These are phyloP conservation scores for Chrysina gloriosa DNA, from an alignment of 2,888 invertebrate genomes.

Conservation along the genomic window DNA sequence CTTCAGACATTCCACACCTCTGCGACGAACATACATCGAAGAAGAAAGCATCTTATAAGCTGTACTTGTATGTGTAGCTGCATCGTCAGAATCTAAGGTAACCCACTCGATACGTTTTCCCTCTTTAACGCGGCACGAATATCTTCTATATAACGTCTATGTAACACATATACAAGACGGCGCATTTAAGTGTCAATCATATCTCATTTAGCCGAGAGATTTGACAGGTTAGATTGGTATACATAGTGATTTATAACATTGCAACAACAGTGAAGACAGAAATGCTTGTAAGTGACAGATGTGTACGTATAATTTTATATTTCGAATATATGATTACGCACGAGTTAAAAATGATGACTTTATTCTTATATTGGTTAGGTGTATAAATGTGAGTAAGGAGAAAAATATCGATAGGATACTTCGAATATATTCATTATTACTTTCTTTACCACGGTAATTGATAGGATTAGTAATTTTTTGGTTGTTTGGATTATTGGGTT, in stretches of 20 bases:
- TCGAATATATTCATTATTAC: conserved; percentile 48
- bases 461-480: conserved; percentile 57
- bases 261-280: conserved; percentile 61
- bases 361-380: conserved; percentile 53
- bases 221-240: conserved; percentile 63
- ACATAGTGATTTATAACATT: conserved; percentile 63
- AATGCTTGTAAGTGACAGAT: conserved; percentile 62
- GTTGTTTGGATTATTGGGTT: conserved; percentile 51
- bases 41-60: conserved; percentile 22
- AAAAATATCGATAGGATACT: conserved; percentile 5
- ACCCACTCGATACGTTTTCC: conserved; percentile 34
- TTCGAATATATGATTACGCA: conserved; percentile 60
- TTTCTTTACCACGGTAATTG: conserved; percentile 51
- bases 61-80: conserved; percentile 3
- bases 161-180: conserved; percentile 53
- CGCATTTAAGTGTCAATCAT: conserved; percentile 64
- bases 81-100: conserved; percentile 9
- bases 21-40: conserved; percentile 32
- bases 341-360: conserved; percentile 63
- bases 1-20: conserved; percentile 48
- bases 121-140: conserved; percentile 23
- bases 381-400: conserved; percentile 39
- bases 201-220: conserved; percentile 63
- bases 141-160: conserved; percentile 23
- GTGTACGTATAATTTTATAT: conserved; percentile 61